A percentile compares a stretch with the other conserved stretches of the same genome.
These are phyloP conservation scores for Drosophila phalerata DNA, from an alignment of 2,888 invertebrate species.

Conservation along the genomic window DNA sequence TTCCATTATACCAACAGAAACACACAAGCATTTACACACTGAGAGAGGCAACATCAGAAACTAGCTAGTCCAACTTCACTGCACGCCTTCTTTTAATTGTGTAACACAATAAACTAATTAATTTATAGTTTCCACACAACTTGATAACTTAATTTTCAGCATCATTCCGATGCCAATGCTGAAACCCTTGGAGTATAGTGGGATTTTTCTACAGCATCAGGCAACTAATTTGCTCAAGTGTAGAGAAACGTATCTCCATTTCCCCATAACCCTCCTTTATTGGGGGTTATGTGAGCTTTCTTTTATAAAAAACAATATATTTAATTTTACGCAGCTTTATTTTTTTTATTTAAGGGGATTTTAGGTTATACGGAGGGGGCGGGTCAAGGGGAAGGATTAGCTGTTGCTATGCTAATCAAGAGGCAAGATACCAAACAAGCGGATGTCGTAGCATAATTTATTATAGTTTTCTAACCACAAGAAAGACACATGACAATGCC, in stretches of 20 bases:
- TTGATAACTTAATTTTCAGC: slow-evolving; percentile 59
- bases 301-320: slow-evolving; percentile 46
- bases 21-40: background rate
- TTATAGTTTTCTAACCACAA: slow-evolving; percentile 76
- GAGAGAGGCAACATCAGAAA: background rate
- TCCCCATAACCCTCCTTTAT: background rate
- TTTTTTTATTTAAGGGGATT: background rate
- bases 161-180: slow-evolving; percentile 50
- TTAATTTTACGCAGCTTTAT: slow-evolving; percentile 43
- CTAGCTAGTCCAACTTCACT: slow-evolving; percentile 25
- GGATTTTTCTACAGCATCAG: slow-evolving; percentile 35
- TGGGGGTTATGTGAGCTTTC: slow-evolving; percentile 33
- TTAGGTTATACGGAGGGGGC: slow-evolving; percentile 18
- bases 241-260: slow-evolving; percentile 16
- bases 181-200: slow-evolving; percentile 30
- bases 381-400: background rate
- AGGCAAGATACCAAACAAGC: slow-evolving; percentile 45
- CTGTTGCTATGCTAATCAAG: slow-evolving; percentile 56
- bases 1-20: slow-evolving; percentile 6
- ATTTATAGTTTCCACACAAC: slow-evolving; percentile 60
- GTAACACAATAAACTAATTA: slow-evolving; percentile 68
- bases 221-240: slow-evolving; percentile 48
- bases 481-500: slow-evolving; percentile 65
- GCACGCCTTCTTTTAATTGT: slow-evolving; percentile 48
- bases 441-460: slow-evolving; percentile 75